Conservation (phyloP, 2,888 invertebrate species). For the Brachypalpus laphriformis region DNA sequence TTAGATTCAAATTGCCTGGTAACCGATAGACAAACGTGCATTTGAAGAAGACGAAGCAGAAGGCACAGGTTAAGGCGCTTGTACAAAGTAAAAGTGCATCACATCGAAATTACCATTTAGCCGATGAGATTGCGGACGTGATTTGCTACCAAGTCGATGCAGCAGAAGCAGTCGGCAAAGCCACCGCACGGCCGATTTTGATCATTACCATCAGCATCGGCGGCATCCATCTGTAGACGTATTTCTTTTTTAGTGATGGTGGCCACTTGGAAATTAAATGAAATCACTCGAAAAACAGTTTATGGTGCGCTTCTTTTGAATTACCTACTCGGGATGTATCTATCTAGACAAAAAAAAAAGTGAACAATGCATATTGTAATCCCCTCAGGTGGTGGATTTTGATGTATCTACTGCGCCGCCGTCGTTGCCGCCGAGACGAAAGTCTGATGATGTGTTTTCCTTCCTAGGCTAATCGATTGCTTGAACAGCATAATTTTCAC, state of each 20-base stretch:
- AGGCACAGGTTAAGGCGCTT: slow-evolving; percentile 9
- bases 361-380: slow-evolving; percentile 5
- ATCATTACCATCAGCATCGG: background rate
- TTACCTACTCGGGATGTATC: slow-evolving; percentile 27
- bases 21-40: slow-evolving; percentile 24
- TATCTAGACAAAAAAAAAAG: slow-evolving; percentile 10
- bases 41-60: slow-evolving; percentile 12
- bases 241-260: background rate
- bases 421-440: slow-evolving; percentile 13
- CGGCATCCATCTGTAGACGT: background rate
- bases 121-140: slow-evolving; percentile 72
- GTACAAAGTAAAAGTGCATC: slow-evolving; percentile 69
- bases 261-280: slow-evolving; percentile 59
- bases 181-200: slow-evolving; percentile 6
- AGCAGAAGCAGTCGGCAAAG: background rate
- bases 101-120: slow-evolving; percentile 70
- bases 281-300: slow-evolving; percentile 55
- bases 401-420: slow-evolving; percentile 46
- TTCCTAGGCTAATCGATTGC: slow-evolving; percentile 58
- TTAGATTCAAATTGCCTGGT: slow-evolving; percentile 26
- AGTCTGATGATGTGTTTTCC: slow-evolving; percentile 41
- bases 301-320: slow-evolving; percentile 34
- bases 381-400: slow-evolving; percentile 34
- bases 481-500: slow-evolving; percentile 65
- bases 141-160: slow-evolving; percentile 62